Evolutionary conservation across 1,140 invertebrate species (phyloP).

Genomic region (Anoplolepis gracilipes): DNA sequence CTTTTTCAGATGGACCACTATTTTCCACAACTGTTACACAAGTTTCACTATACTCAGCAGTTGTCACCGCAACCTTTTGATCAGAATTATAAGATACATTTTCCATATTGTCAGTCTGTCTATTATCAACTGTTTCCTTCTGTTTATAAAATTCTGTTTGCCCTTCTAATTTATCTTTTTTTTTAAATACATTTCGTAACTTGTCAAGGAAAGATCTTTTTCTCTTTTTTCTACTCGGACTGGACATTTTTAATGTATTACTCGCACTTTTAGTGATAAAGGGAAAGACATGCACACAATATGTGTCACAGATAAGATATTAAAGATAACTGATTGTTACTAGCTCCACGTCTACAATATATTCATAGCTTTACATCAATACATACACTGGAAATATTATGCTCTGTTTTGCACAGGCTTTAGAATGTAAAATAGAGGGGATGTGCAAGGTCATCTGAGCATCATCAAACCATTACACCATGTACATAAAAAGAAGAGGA

Average conservation of each 20-base stretch:
- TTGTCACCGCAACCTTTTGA: background rate
- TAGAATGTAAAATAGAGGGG: conserved; percentile 60
- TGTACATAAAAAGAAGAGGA: conserved; percentile 26
- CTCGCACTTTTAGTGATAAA: background rate
- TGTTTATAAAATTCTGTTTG: conserved; percentile 14
- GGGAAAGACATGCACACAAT: background rate
- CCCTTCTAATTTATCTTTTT: conserved; percentile 27
- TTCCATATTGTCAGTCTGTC: background rate
- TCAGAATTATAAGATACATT: background rate
- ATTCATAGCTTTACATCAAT: conserved; percentile 14
- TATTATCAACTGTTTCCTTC: background rate
- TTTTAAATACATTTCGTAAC: conserved; percentile 65
- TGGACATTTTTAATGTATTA: conserved; percentile 64
- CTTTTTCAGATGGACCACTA: background rate
- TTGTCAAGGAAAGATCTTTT: conserved; percentile 73
- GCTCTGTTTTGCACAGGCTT: background rate
- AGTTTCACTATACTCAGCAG: background rate
- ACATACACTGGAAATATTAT: conserved; percentile 24
- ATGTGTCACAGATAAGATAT: conserved; percentile 25
- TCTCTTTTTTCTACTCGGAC: conserved; percentile 49
- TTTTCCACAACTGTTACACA: background rate
- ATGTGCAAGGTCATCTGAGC: conserved; percentile 60
- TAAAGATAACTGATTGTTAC: conserved; percentile 39
- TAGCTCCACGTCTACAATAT: conserved; percentile 30
- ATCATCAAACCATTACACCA: conserved; percentile 56